Evolutionary conservation across 1,140 invertebrate species (phyloP).

Genomic region (Scaptomyza graminum): DNA sequence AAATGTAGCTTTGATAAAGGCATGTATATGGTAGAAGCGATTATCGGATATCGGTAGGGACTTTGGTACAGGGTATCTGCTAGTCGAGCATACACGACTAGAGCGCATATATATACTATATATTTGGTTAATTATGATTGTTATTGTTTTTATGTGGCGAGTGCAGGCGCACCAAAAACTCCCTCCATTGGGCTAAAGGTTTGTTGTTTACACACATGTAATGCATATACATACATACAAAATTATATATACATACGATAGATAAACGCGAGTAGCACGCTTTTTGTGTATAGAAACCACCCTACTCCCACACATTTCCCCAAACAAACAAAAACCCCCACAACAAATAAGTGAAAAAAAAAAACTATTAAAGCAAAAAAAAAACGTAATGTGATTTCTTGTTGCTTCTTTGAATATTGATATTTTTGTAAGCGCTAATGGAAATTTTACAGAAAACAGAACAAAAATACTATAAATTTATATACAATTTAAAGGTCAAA

Average conservation of each 20-base stretch:
- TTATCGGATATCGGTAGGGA: not conserved
- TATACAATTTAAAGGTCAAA: constrained; percentile 21
- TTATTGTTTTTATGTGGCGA: constrained; percentile 32
- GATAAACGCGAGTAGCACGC: constrained; percentile 71
- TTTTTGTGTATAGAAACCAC: constrained; percentile 70
- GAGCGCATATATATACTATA: constrained; percentile 5
- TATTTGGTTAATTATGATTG: constrained; percentile 15
- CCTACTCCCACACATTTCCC: not conserved
- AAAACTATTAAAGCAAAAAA: constrained; percentile 20
- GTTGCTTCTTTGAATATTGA: constrained; percentile 77
- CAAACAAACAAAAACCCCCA: constrained; percentile 1
- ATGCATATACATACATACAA: constrained; percentile 17
- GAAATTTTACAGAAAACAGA: constrained; percentile 31
- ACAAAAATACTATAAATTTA: constrained; percentile 20
- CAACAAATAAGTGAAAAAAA: constrained; percentile 3
- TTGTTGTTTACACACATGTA: constrained; percentile 42
- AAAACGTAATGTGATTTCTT: constrained; percentile 76
- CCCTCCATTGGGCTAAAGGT: constrained; percentile 63
- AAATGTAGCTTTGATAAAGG: not conserved
- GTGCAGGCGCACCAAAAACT: constrained; percentile 67
- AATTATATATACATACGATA: constrained; percentile 40
- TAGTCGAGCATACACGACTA: constrained; percentile 13
- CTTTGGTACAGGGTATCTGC: constrained; percentile 21
- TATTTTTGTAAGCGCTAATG: constrained; percentile 71
- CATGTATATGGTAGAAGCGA: not conserved